Evolutionary conservation across 2,113 vertebrate genomes (phyloP).

Genomic region (Mellivora capensis): DNA sequence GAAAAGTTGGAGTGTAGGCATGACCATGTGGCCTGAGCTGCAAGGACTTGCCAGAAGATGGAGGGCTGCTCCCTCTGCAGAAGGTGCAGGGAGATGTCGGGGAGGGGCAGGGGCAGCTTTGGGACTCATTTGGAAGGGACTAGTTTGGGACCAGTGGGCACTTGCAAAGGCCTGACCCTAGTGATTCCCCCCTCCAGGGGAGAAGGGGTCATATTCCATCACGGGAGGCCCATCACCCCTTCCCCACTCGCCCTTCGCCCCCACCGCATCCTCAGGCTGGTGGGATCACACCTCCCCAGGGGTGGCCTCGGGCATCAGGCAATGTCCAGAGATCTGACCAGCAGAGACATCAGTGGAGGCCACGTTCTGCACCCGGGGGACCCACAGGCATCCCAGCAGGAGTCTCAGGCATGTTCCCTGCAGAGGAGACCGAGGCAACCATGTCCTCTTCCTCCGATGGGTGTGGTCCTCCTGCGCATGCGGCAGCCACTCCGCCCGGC

Average conservation of each 20-base stretch:
- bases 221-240: accelerated
- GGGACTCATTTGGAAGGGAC: neutral
- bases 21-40: neutral
- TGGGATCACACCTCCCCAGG: neutral
- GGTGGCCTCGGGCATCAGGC: too few relatives aligned
- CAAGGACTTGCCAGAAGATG: neutral
- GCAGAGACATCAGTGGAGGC: neutral
- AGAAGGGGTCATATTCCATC: neutral
- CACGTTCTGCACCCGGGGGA: neutral
- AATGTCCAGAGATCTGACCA: neutral
- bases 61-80: neutral
- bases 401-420: neutral
- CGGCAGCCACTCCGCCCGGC: too few relatives aligned
- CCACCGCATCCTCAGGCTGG: neutral
- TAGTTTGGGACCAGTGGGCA: neutral
- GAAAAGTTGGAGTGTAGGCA: neutral
- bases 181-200: neutral
- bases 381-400: neutral
- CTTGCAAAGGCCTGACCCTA: neutral
- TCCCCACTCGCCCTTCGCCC: neutral
- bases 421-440: neutral
- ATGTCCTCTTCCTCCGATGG: neutral
- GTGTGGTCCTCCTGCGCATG: accelerated
- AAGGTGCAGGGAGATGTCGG: neutral
- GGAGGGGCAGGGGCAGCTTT: neutral